Evolutionary conservation across 2,797 vertebrate species (phyloP).

Genomic region (Schizopygopsis pylzovi): DNA sequence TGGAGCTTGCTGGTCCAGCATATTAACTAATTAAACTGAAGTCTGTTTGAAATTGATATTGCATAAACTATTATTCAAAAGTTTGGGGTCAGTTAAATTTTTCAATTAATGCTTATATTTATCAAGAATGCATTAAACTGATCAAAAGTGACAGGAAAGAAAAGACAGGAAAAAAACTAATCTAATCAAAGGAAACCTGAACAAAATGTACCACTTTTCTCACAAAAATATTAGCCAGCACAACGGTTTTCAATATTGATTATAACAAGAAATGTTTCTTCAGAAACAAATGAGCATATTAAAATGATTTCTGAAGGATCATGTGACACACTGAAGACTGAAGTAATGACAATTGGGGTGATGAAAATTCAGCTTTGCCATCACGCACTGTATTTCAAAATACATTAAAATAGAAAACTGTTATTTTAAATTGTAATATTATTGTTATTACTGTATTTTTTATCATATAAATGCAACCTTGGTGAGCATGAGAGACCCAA

Average conservation of each 20-base stretch:
- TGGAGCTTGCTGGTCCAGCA: conserved; percentile 19
- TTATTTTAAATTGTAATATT: not conserved
- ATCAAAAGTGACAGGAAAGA: not conserved
- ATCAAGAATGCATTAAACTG: not conserved
- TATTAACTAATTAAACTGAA: not conserved
- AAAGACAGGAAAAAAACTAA: not conserved
- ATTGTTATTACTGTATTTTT: not conserved
- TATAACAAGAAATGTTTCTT: no score
- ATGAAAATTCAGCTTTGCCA: no score
- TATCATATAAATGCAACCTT: not conserved
- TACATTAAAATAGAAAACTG: no score
- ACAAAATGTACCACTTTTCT: not conserved
- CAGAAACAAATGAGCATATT: no score
- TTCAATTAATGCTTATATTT: not conserved
- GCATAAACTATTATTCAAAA: not conserved
- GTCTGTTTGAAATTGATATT: not conserved
- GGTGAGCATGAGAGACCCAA: not conserved
- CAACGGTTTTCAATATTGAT: no score
- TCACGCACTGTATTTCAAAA: no score
- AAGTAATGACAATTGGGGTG: no score
- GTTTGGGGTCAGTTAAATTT: not conserved
- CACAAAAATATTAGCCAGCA: not conserved
- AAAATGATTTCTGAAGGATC: no score
- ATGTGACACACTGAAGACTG: no score
- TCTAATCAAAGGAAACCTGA: not conserved